These are phyloP conservation scores for Ctenodactylus gundi DNA, from an alignment of 2,113 vertebrate species.

Conservation along the genomic window DNA sequence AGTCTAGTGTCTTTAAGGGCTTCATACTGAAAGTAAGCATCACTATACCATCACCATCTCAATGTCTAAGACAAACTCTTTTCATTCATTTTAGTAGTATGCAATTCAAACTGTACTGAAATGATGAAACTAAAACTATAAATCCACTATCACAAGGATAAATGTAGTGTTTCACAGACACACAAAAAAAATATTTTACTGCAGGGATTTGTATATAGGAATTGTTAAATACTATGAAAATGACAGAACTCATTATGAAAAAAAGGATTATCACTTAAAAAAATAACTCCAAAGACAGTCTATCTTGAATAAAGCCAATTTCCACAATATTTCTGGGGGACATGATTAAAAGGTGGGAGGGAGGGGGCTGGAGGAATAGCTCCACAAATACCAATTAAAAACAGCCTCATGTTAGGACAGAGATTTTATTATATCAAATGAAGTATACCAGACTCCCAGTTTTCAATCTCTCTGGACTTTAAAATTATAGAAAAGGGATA, in stretches of 20 bases:
- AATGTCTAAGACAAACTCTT: background rate
- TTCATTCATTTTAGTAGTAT: constrained; percentile 31
- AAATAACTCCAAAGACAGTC: background rate
- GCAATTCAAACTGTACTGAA: background rate
- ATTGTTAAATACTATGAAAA: background rate
- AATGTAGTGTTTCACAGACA: background rate
- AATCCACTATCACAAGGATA: background rate
- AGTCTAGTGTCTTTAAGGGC: background rate
- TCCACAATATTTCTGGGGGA: background rate
- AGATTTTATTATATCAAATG: constrained; percentile 30
- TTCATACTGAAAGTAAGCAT: background rate
- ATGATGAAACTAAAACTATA: constrained; percentile 24
- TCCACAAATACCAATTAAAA: background rate
- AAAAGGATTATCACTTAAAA: background rate
- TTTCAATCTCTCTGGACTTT: constrained; percentile 31
- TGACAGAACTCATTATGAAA: background rate
- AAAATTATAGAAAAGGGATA: background rate
- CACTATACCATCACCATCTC: background rate
- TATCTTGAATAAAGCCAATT: constrained; percentile 10
- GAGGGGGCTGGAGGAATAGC: too few species aligned
- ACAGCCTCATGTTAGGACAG: background rate
- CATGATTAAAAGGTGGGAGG: background rate
- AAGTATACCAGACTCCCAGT: background rate
- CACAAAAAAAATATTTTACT: constrained; percentile 1
- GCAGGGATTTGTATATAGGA: constrained; percentile 4